Evolutionary conservation across 2,113 vertebrate genomes (phyloP).

Genomic region (Trogon surrucura): DNA sequence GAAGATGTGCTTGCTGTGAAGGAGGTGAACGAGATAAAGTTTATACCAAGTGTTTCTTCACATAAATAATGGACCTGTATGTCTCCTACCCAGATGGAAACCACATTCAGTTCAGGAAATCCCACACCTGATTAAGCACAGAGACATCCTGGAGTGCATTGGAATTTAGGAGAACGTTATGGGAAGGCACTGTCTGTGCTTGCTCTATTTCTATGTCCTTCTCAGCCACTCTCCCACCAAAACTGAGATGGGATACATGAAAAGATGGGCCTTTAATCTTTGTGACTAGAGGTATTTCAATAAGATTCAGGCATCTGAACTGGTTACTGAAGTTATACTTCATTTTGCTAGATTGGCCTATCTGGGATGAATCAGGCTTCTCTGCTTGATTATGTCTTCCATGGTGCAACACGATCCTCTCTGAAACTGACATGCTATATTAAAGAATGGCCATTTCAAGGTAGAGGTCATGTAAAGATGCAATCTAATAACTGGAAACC

Average conservation of each 20-base stretch:
- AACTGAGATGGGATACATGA: fast-evolving
- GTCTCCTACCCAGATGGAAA: neutral
- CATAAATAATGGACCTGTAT: neutral
- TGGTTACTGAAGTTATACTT: neutral
- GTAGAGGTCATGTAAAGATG: neutral
- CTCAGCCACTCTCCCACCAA: neutral
- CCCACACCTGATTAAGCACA: neutral
- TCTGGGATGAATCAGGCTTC: neutral
- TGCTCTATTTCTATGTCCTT: neutral
- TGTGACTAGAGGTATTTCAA: neutral
- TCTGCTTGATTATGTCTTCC: neutral
- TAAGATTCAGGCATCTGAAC: neutral
- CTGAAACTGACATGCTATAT: neutral
- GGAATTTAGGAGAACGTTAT: neutral
- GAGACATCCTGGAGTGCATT: neutral
- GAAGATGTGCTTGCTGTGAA: neutral
- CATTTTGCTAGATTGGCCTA: neutral
- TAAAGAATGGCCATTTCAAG: neutral
- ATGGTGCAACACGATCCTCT: neutral
- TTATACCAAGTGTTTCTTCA: neutral
- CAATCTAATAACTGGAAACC: neutral
- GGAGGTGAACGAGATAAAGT: neutral
- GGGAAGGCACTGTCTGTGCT: neutral
- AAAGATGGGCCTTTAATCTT: neutral
- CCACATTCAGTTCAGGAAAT: neutral